Percentiles rank a stretch among this genome's conserved stretches.
Conservation (phyloP, 2,113 vertebrate genomes). For the Plecotus auritus region DNA sequence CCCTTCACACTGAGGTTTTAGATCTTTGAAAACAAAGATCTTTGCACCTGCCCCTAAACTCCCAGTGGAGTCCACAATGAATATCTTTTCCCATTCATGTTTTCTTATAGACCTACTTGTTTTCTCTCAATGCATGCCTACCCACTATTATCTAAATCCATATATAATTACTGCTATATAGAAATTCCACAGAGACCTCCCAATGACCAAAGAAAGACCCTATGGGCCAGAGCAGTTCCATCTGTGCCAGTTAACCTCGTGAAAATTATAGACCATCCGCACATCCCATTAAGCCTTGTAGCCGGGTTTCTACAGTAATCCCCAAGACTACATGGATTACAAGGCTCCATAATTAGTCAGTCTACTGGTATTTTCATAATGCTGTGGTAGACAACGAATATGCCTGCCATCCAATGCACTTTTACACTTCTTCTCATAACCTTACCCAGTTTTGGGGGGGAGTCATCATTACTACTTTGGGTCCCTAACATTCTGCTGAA, state of each 20-base stretch:
- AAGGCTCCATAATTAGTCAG: background rate
- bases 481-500: background rate
- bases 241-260: conserved; percentile 8
- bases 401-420: background rate
- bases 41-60: conserved; percentile 46
- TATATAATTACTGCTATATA: conserved; percentile 41
- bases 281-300: background rate
- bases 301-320: background rate
- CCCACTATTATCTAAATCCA: conserved; percentile 40
- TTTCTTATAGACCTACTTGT: conserved; percentile 37
- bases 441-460: background rate
- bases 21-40: conserved; percentile 55
- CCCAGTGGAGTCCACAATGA: background rate
- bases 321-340: background rate
- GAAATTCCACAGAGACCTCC: conserved; percentile 54
- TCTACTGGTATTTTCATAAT: background rate
- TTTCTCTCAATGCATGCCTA: conserved; percentile 13
- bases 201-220: background rate
- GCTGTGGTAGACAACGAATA: background rate
- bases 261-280: conserved; percentile 36
- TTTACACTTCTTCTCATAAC: background rate
- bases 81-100: background rate
- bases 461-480: background rate
- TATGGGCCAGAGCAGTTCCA: conserved; percentile 3
- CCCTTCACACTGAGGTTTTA: conserved; percentile 38